Evolutionary conservation across 1,140 invertebrate species (phyloP), one percentile per base, ranked within the genome.

Genomic region (Drosophila melanogaster): DNA sequence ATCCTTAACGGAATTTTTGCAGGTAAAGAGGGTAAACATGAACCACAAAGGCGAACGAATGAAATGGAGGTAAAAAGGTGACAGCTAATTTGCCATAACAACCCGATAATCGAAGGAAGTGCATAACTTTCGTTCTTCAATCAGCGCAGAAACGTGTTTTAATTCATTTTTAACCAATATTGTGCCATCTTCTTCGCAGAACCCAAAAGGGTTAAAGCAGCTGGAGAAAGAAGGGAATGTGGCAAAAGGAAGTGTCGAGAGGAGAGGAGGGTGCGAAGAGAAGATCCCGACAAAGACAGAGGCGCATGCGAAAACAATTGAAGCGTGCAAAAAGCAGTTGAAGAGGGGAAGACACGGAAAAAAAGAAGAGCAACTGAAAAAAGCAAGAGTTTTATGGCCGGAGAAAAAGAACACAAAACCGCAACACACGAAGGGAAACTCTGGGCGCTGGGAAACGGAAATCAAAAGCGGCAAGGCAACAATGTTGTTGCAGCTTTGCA

Each of bases 361-460:
- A n/a, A 8, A 38, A 62, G 49, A 62, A 40, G 51, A 41, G 51
- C 40, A 75, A 73, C 40, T 57, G 15, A 24, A 40, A 70, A 43
- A 57, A 85, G 77, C 81, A 85, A 86, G 85, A 86, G 81, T 86
- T 85, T 53, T 70, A 85, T 61, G 70, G 59, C 67, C 12, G 46
- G 41, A 81, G 79, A 78, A 83, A 59, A 47, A 58, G 56, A 66
- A 58, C 65, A 61, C 17, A 81, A 87, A 86, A 80, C 81, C 72
- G 75, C 84, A 81, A 49, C 65, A 47, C 56, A 30, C 17, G 53
- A 55, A 84, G 77, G 85, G 81, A 89, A 90, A 81, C 79, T 81
- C 30, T 76, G 72, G 84, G 66, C 74, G 77, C 86, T 90, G 87
- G 87, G 87, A 90, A 90, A 90, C 87, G 87, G 87, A 90, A 90